phyloP scores from a whole-genome alignment of 2,797 vertebrate species.

The Pseudochromis fuscus region DNA sequence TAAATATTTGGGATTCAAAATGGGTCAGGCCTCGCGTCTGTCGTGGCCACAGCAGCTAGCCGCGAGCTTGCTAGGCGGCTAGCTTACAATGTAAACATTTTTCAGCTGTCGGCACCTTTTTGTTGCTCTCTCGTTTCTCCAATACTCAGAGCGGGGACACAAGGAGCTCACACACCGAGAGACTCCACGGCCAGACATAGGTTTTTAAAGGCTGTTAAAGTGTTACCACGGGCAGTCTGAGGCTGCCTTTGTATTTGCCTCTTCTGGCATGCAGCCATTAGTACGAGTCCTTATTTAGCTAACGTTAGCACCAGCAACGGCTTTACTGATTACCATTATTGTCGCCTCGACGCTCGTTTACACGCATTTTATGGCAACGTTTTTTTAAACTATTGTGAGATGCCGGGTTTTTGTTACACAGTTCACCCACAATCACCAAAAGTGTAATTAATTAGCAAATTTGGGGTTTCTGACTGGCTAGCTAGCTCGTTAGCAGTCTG shows the following conservation, averaged over 20 bases:
- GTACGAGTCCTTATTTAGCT: conserved; percentile 79
- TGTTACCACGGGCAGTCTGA: conserved; percentile 50
- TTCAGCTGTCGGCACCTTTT: conserved; percentile 46
- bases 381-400: not conserved
- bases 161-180: not conserved
- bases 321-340: conserved; percentile 49
- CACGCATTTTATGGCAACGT: not conserved
- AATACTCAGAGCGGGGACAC: not conserved
- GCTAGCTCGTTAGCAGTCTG: conserved; percentile 76
- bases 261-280: conserved; percentile 84
- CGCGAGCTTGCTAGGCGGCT: conserved; percentile 78
- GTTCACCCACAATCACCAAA: not conserved
- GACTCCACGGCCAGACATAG: conserved; percentile 22
- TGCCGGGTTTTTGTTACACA: not conserved
- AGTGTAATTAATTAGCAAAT: conserved; percentile 44
- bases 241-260: conserved; percentile 83
- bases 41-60: conserved; percentile 84
- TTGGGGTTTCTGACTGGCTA: conserved; percentile 31
- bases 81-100: conserved; percentile 85
- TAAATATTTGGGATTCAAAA: conserved; percentile 84
- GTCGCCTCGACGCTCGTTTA: conserved; percentile 6
- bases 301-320: conserved; percentile 68
- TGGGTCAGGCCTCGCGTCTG: conserved; percentile 86
- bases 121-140: not conserved
- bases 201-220: conserved; percentile 48